Conservation (phyloP, 2,113 vertebrate species). For the Mellivora capensis region DNA sequence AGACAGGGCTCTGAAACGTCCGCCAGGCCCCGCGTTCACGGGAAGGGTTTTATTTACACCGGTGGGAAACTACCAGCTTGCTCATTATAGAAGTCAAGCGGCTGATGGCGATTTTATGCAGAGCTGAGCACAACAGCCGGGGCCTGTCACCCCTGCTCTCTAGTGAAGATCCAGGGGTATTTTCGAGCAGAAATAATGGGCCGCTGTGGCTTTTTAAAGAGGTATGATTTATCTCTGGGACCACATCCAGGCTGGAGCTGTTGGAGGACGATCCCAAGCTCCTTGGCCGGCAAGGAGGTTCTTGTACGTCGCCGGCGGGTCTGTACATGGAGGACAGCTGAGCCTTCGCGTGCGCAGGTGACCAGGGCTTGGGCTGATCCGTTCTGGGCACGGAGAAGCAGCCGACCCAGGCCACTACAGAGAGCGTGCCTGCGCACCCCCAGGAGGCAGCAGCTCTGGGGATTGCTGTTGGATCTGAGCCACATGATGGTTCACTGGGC, state of each 20-base stretch:
- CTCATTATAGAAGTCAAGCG: rapidly evolving
- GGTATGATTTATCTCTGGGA: slow-evolving; percentile 13
- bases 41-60: neutral
- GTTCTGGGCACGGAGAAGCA: neutral
- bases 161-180: neutral
- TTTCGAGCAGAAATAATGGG: slow-evolving; percentile 37
- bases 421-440: neutral
- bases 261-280: neutral
- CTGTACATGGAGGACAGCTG: neutral
- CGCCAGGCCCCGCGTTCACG: rapidly evolving
- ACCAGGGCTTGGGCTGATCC: neutral
- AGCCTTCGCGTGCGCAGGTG: rapidly evolving
- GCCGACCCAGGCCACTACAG: neutral
- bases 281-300: neutral
- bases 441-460: rapidly evolving
- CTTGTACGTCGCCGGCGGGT: neutral
- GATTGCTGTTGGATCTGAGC: neutral
- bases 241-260: neutral
- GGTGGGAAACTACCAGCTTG: neutral
- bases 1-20: neutral
- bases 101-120: neutral
- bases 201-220: neutral
- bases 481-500: no score
- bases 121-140: neutral
- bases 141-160: neutral